These are phyloP conservation scores for Tursiops truncatus DNA, from an alignment of 2,113 vertebrate genomes.

Conservation along the genomic window DNA sequence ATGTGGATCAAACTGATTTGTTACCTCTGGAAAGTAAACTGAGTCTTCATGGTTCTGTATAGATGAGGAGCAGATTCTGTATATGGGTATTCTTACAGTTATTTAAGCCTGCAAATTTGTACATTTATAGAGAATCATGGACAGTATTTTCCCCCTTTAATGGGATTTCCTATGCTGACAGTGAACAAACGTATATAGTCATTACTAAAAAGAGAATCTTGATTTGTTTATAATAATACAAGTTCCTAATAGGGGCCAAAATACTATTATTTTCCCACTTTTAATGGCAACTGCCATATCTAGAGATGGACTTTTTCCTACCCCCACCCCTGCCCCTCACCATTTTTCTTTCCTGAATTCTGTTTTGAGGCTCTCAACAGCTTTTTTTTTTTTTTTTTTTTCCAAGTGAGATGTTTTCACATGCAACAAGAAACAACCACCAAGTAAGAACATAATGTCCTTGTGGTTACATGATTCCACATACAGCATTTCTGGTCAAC, in stretches of 20 bases:
- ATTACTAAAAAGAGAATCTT: not conserved
- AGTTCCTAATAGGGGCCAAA: not conserved
- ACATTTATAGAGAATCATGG: not conserved
- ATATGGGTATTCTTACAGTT: not conserved
- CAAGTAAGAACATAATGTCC: not conserved
- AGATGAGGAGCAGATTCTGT: not conserved
- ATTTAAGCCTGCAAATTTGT: not conserved
- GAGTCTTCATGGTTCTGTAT: not conserved
- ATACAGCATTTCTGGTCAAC: not conserved
- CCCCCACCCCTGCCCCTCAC: not conserved
- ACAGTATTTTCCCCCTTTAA: not conserved
- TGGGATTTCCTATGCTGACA: not conserved
- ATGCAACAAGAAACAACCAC: not conserved
- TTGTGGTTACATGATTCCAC: not conserved
- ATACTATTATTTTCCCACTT: not conserved
- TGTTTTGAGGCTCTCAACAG: not conserved
- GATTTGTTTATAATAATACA: not conserved
- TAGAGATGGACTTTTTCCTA: not conserved
- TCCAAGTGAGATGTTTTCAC: not conserved
- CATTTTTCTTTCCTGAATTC: not conserved
- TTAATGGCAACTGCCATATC: not conserved
- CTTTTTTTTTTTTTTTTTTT: slow-evolving; percentile 31
- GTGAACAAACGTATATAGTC: not conserved
- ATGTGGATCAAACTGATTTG: not conserved
- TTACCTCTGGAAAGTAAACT: not conserved